Percentiles rank a stretch among this genome's conserved stretches.
These are phyloP conservation scores for Agrilus biguttatus DNA, from an alignment of 2,888 invertebrate species.

Conservation along the genomic window DNA sequence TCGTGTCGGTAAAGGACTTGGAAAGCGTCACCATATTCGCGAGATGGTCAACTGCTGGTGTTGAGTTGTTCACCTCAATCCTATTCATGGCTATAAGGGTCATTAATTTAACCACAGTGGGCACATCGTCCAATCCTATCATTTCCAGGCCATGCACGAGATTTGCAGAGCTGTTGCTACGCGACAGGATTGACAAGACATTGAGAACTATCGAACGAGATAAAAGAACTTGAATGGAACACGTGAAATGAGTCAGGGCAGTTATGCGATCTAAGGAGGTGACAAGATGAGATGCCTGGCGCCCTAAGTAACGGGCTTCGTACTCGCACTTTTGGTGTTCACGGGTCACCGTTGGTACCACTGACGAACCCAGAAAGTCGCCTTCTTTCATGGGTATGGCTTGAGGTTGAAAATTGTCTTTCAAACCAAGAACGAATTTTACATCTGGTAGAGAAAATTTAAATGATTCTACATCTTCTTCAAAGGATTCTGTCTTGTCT, in stretches of 20 bases:
- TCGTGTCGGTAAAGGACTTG: too few relatives aligned
- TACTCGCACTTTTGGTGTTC: constrained; percentile 19
- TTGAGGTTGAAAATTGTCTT: constrained; percentile 17
- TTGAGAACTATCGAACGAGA: constrained; percentile 41
- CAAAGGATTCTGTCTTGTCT: constrained; percentile 18
- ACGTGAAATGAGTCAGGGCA: constrained; percentile 36
- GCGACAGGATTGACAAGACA: constrained; percentile 32
- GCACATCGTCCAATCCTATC: constrained; percentile 39
- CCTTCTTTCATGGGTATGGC: constrained; percentile 33
- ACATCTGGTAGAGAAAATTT: constrained; percentile 19
- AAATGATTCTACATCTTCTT: constrained; percentile 21
- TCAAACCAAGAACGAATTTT: constrained; percentile 24
- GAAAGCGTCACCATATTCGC: too few relatives aligned
- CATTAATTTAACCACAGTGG: constrained; percentile 43
- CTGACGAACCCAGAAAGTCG: constrained; percentile 40
- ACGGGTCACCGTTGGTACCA: constrained; percentile 27
- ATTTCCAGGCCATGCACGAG: constrained; percentile 25
- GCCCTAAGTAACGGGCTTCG: constrained; percentile 29
- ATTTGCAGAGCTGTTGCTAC: constrained; percentile 21
- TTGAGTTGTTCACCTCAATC: constrained; percentile 27
- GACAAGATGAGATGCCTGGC: constrained; percentile 35
- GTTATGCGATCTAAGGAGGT: constrained; percentile 34
- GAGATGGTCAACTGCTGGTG: too few relatives aligned
- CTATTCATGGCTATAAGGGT: constrained; percentile 41
- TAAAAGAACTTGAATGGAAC: constrained; percentile 37